Evolutionary conservation across 2,113 vertebrate genomes (phyloP).

Genomic region (Puntigrus tetrazona): DNA sequence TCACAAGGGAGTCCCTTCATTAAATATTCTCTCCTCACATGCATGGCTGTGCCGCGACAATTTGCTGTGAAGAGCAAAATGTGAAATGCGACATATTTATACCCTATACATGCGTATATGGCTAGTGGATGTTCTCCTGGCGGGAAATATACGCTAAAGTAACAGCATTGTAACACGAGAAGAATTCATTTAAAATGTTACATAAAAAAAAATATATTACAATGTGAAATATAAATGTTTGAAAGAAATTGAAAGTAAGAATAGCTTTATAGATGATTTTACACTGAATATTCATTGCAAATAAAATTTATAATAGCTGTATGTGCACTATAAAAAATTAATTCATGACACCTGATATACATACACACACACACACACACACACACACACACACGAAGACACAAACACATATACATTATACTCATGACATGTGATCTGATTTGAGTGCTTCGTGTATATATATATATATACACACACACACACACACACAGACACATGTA

Average conservation of each 20-base stretch:
- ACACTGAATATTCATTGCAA: background rate
- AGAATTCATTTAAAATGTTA: background rate
- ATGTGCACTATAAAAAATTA: too few species aligned
- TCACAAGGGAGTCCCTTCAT: slow-evolving; percentile 11
- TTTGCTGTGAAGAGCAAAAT: background rate
- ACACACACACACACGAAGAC: too few species aligned
- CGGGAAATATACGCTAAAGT: background rate
- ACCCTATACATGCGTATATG: background rate
- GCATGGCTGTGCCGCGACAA: background rate
- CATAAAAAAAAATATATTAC: background rate
- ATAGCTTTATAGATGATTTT: background rate
- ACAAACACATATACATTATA: too few species aligned
- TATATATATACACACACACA: too few species aligned
- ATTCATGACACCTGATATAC: too few species aligned
- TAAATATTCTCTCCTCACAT: background rate
- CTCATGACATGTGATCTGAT: too few species aligned
- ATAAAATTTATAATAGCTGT: background rate
- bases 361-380: too few species aligned
- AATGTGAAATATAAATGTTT: background rate
- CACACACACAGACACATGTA: too few species aligned
- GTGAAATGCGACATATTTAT: background rate
- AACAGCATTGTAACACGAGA: too few species aligned
- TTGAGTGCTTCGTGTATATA: too few species aligned
- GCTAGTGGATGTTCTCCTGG: background rate
- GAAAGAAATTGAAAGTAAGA: background rate